These are phyloP conservation scores for Neofelis nebulosa DNA, from an alignment of 2,113 vertebrate genomes.

Conservation along the genomic window DNA sequence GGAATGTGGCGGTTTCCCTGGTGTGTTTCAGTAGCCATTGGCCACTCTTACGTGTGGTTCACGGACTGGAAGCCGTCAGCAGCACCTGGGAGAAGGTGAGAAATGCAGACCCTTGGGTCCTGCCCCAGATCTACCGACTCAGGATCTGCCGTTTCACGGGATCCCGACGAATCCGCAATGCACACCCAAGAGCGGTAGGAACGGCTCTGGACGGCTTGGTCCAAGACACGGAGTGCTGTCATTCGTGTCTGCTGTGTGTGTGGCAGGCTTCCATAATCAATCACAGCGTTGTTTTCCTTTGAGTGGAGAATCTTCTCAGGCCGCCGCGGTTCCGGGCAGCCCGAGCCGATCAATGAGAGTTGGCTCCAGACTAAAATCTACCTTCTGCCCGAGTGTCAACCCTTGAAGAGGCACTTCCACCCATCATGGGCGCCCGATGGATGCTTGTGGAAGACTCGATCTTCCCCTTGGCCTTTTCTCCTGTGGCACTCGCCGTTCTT, in stretches of 20 bases:
- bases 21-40: background rate
- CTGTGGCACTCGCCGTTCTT: background rate
- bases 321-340: background rate
- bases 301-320: background rate
- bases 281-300: background rate
- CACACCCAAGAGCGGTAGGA: background rate
- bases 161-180: background rate
- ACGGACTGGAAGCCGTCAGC: background rate
- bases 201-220: accelerated
- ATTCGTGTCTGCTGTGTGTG: accelerated
- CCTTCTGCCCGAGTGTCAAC: background rate
- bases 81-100: background rate
- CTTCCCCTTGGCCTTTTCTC: too few relatives aligned
- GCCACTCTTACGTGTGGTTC: background rate
- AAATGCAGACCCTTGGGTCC: background rate
- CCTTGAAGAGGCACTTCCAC: background rate
- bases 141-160: background rate
- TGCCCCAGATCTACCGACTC: background rate
- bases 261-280: slow-evolving; percentile 19
- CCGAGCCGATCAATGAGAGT: too few relatives aligned
- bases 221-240: too few relatives aligned
- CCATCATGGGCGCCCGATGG: accelerated
- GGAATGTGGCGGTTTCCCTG: background rate
- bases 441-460: background rate
- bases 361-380: background rate